Conservation (phyloP, 2,888 invertebrate species). For the Timema podura region DNA sequence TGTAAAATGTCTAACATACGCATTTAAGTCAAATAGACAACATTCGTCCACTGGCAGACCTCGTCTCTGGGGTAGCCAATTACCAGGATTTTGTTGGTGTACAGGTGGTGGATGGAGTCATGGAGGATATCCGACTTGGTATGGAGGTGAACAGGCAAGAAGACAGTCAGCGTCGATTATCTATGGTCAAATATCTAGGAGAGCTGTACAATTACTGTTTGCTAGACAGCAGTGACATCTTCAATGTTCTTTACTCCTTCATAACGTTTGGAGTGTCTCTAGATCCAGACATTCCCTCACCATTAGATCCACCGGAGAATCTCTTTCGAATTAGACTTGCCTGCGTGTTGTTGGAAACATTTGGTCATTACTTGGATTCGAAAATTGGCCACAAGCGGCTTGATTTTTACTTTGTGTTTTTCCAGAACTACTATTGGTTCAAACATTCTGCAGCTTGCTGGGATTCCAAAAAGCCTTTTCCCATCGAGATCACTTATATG, state of each 20-base stretch:
- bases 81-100: slow-evolving; percentile 75
- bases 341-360: slow-evolving; percentile 86
- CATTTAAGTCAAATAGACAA: slow-evolving; percentile 90
- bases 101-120: slow-evolving; percentile 82
- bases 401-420: slow-evolving; percentile 87
- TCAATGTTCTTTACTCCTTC: slow-evolving; percentile 79
- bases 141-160: slow-evolving; percentile 82
- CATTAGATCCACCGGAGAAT: slow-evolving; percentile 82
- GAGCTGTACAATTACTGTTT: slow-evolving; percentile 95
- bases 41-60: slow-evolving; percentile 81
- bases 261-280: slow-evolving; percentile 86
- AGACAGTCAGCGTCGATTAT: slow-evolving; percentile 88
- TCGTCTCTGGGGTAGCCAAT: slow-evolving; percentile 83
- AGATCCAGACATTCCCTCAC: slow-evolving; percentile 62
- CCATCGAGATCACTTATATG: slow-evolving; percentile 82
- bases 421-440: slow-evolving; percentile 64
- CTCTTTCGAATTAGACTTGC: slow-evolving; percentile 84
- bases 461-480: slow-evolving; percentile 69
- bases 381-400: slow-evolving; percentile 84
- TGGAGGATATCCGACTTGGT: slow-evolving; percentile 92
- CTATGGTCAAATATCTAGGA: slow-evolving; percentile 92
- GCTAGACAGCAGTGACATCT: slow-evolving; percentile 87
- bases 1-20: slow-evolving; percentile 81
- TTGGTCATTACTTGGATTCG: slow-evolving; percentile 90
- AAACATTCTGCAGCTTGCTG: slow-evolving; percentile 76